Evolutionary conservation across 1,140 invertebrate species (phyloP), one percentile per base, ranked within the genome.

Genomic region (Drosophila nannoptera): DNA sequence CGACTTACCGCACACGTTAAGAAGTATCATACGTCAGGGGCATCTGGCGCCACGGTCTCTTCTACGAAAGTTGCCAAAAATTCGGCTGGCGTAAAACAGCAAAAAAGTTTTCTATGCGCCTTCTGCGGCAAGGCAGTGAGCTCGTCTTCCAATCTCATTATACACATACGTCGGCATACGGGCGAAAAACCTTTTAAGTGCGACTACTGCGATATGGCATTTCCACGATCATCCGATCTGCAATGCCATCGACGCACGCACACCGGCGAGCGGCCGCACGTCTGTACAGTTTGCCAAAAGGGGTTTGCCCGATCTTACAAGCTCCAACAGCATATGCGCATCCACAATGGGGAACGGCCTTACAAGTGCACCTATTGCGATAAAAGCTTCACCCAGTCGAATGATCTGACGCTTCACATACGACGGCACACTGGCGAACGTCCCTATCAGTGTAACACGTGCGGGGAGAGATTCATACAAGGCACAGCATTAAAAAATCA

Each of bases 361-460:
- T 92, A 93, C 87, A 86, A 92, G 67, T 93, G 92, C 62, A 90
- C 90, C 4, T 92, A 91, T 62, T 93, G 92, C 69, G 91, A 91
- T 4, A 92, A 92, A 68, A 91, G 91, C 5, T 93, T 93, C 77
- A 91, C 91, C 0, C 92, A 92, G 78, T 92, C 91, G 40, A 92
- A 92, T 76, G 91, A 92, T 64, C 87, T 92, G 31, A 92, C 91
- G 0, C 73, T 92, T 4, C 92, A 92, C 77, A 89, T 92, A 0
- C 87, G 91, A 0, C 78, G 91, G 4, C 92, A 92, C 68, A 92
- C 92, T 0, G 87, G 92, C 9, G 92, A 92, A 61, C 90, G 91
- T 12, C 92, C 92, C 0, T 92, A 92, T 69, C 90, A 82, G 22
- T 90, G 88, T 31, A 73, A 72, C 6, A 62, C 83, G 12, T 89